A percentile compares a stretch with the other conserved stretches of the same genome.
Evolutionary conservation across 2,888 invertebrate species (phyloP).

Genomic region (Dysmachus trigonus): DNA sequence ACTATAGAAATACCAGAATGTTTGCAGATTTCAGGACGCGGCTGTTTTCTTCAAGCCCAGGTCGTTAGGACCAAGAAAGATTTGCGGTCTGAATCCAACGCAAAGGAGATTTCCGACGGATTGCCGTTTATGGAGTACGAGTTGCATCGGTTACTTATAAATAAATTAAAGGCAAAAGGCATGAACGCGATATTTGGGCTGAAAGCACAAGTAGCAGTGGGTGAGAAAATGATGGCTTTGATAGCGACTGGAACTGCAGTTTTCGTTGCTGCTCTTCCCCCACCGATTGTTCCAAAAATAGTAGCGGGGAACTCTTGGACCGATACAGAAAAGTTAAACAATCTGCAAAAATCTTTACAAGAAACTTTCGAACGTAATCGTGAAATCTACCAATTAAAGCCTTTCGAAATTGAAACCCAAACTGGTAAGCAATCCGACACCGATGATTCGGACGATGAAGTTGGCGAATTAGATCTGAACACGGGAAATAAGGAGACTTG

Average conservation of each 20-base stretch:
- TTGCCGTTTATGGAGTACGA: slow-evolving; percentile 97
- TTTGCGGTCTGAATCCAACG: slow-evolving; percentile 82
- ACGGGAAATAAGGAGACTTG: slow-evolving; percentile 82
- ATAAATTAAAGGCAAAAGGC: slow-evolving; percentile 90
- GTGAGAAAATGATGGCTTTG: slow-evolving; percentile 87
- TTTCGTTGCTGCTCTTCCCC: slow-evolving; percentile 79
- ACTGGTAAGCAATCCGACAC: slow-evolving; percentile 65
- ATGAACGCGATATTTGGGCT: slow-evolving; percentile 95
- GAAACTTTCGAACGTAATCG: slow-evolving; percentile 77
- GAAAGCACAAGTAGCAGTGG: slow-evolving; percentile 81
- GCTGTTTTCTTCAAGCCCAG: slow-evolving; percentile 75
- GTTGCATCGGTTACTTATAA: slow-evolving; percentile 87
- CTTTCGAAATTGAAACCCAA: slow-evolving; percentile 59
- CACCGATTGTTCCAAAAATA: slow-evolving; percentile 77
- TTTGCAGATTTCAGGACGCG: slow-evolving; percentile 74
- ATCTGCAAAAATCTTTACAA: slow-evolving; percentile 74
- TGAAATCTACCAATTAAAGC: slow-evolving; percentile 74
- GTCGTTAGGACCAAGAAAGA: slow-evolving; percentile 82
- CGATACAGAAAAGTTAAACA: slow-evolving; percentile 72
- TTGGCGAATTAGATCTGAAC: slow-evolving; percentile 74
- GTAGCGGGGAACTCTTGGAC: slow-evolving; percentile 73
- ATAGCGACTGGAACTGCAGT: slow-evolving; percentile 90
- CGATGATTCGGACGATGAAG: slow-evolving; percentile 75
- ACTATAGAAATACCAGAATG: slow-evolving; percentile 86
- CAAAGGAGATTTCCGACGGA: slow-evolving; percentile 94